A percentile compares a stretch with the other conserved stretches of the same genome.
phyloP scores from a whole-genome alignment of 2,888 invertebrate species.

The Punctoribates punctum region DNA sequence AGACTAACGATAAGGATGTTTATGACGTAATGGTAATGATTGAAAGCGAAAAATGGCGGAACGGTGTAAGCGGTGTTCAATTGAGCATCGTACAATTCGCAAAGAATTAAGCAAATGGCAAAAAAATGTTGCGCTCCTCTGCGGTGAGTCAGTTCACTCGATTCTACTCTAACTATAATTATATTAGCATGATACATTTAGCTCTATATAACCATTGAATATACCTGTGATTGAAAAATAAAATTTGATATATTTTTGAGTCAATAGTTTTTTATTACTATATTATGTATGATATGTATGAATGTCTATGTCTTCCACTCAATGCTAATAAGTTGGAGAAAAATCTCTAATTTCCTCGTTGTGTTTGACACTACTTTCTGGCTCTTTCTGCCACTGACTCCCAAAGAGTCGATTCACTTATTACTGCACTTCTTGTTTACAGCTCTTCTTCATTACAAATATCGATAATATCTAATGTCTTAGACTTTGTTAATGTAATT shows the following conservation, averaged over 20 bases:
- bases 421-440: background rate
- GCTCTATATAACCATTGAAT: no score
- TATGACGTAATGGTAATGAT: conserved; percentile 23
- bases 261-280: background rate
- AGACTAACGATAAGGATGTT: background rate
- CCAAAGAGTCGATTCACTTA: background rate
- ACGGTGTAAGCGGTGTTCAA: conserved; percentile 47
- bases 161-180: background rate
- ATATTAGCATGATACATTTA: background rate
- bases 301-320: background rate
- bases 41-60: conserved; percentile 47
- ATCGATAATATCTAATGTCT: conserved; percentile 5
- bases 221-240: background rate
- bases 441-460: background rate
- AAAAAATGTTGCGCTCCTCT: conserved; percentile 46
- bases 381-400: background rate
- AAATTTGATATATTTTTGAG: background rate
- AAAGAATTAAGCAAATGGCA: conserved; percentile 48
- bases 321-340: background rate
- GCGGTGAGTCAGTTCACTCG: conserved; percentile 44
- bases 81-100: conserved; percentile 46
- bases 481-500: background rate
- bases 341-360: background rate
- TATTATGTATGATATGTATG: background rate
- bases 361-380: background rate